A percentile compares a stretch with the other conserved stretches of the same genome.
Conservation (phyloP, 2,888 invertebrate genomes). For the Tuberolachnus salignus region DNA sequence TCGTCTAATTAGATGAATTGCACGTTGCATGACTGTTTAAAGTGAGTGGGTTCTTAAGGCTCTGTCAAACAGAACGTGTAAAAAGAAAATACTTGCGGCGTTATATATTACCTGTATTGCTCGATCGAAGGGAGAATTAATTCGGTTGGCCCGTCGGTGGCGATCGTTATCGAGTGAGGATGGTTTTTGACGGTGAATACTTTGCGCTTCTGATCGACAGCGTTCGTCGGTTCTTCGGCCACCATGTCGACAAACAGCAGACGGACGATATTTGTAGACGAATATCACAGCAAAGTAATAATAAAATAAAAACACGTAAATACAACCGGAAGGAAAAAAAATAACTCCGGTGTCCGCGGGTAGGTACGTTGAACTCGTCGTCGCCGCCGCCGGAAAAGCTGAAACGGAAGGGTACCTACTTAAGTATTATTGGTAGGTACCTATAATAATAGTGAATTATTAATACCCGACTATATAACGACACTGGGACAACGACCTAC, state of each 20-base stretch:
- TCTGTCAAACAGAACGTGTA: too few relatives aligned
- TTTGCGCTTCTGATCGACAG: conserved; percentile 11
- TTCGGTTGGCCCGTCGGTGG: background rate
- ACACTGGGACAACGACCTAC: conserved; percentile 32
- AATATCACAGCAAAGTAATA: background rate
- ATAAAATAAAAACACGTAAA: too few relatives aligned
- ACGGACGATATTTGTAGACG: background rate
- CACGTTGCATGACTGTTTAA: too few relatives aligned
- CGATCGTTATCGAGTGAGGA: conserved; percentile 23
- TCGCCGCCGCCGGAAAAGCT: background rate
- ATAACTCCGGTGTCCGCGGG: background rate
- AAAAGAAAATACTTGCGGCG: too few relatives aligned
- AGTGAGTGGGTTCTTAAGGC: too few relatives aligned
- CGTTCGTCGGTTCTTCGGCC: background rate
- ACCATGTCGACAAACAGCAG: background rate
- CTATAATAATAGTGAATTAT: conserved; percentile 35
- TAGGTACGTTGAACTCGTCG: conserved; percentile 20
- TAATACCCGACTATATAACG: conserved; percentile 18
- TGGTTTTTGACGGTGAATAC: conserved; percentile 21
- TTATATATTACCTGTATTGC: background rate
- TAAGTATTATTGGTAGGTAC: background rate
- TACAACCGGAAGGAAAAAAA: too few relatives aligned
- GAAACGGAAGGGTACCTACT: conserved; percentile 14
- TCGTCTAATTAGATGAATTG: too few relatives aligned
- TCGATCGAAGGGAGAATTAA: conserved; percentile 16